phyloP scores from a whole-genome alignment of 1,140 invertebrate genomes.

The Potamilus streckersoni region DNA sequence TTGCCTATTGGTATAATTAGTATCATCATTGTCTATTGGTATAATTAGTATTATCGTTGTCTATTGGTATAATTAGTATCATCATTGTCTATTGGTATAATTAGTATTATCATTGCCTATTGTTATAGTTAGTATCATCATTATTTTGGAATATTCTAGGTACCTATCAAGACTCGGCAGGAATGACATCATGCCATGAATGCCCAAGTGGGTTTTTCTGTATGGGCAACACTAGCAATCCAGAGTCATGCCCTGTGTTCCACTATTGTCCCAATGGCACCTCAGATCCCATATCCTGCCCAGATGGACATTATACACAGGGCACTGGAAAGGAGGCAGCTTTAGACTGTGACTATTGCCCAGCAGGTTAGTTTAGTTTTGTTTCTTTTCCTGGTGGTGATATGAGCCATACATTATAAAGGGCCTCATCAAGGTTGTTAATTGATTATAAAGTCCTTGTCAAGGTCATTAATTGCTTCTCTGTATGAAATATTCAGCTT shows the following conservation, averaged over 20 bases:
- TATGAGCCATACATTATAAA: background rate
- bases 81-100: too few species aligned
- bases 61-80: too few species aligned
- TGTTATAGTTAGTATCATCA: too few species aligned
- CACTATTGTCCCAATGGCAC: slow-evolving; percentile 59
- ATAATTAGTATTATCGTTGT: too few species aligned
- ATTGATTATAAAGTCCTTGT: too few species aligned
- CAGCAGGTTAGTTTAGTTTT: slow-evolving; percentile 41
- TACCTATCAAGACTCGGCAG: slow-evolving; percentile 51
- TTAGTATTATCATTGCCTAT: too few species aligned
- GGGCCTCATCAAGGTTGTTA: too few species aligned
- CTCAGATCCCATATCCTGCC: slow-evolving; percentile 47
- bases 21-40: too few species aligned
- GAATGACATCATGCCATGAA: slow-evolving; percentile 38
- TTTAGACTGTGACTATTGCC: slow-evolving; percentile 50
- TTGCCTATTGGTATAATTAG: too few species aligned
- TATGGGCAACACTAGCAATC: slow-evolving; percentile 47
- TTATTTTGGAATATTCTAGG: slow-evolving; percentile 32
- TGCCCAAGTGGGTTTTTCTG: slow-evolving; percentile 59
- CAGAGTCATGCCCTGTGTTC: slow-evolving; percentile 51
- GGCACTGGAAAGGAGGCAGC: slow-evolving; percentile 30
- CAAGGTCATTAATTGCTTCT: too few species aligned
- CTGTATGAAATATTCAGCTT: too few species aligned
- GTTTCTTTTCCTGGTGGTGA: background rate
- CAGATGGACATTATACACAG: slow-evolving; percentile 56